Percentiles rank a stretch among this genome's conserved stretches.
Conservation (phyloP, 53 echinoderm and acorn worm genomes). For the Holothuria scabra region DNA sequence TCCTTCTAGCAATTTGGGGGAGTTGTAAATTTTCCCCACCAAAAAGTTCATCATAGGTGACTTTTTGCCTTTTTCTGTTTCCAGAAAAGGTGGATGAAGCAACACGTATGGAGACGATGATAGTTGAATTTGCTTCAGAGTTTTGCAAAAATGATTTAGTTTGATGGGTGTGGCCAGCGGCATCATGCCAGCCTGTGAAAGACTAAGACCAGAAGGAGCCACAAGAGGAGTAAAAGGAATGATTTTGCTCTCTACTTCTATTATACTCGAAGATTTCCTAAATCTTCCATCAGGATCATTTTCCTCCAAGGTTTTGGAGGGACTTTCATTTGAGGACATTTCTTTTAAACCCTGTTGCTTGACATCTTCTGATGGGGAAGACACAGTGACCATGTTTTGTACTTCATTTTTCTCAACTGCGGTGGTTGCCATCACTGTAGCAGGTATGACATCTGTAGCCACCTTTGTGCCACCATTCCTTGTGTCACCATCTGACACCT, state of each 20-base stretch:
- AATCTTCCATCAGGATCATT: neutral
- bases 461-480: no score
- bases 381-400: no score
- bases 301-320: no score
- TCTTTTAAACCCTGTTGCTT: no score
- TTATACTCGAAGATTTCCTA: neutral
- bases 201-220: constrained; percentile 25
- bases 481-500: no score
- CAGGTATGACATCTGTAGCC: no score
- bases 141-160: constrained; percentile 38
- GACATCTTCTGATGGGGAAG: no score
- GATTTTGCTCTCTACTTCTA: constrained; percentile 19
- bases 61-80: constrained; percentile 65
- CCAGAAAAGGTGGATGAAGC: constrained; percentile 73
- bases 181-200: constrained; percentile 5
- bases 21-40: constrained; percentile 71
- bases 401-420: no score
- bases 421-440: no score
- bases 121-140: constrained; percentile 55
- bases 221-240: constrained; percentile 29
- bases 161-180: constrained; percentile 25
- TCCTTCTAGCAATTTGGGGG: constrained; percentile 51
- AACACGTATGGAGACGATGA: constrained; percentile 73
- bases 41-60: constrained; percentile 69
- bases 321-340: no score